Base-by-base conservation (phyloP, 1,140 invertebrate genomes). In the Achroia grisella region DNA sequence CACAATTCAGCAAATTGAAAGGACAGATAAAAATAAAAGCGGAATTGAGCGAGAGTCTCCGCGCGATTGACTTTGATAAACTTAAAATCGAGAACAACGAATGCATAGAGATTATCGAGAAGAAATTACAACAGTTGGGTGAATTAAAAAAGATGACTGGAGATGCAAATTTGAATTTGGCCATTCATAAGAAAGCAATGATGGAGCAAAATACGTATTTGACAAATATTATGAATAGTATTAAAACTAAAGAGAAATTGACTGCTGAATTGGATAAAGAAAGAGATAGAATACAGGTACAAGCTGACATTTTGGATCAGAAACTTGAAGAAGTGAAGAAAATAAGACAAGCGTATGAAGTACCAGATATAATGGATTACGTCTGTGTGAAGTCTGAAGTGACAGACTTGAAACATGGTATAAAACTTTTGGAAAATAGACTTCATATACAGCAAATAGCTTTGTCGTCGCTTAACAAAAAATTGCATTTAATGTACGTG, bases 361-460 rank as follows among this genome's bases (percentile, higher is more conserved):
- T 88, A 0, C 90, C 90, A 0, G 81, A 87, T 48, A 62, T 89
- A 6, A 68, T 88, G 63, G 88, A 90, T 2, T 90, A 89, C 34
- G 86, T 90, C 0, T 62, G 68, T 34, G 69, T 87, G 0, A 87
- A 89, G 50, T 74, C 70, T 0, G 75, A 89, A 40, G 53, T 89
- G 4, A 54, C 75, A 1, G 84, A 88, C 40, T 62, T 88, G 31
- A 78, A 82, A 31, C 83, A 83, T 33, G 79, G 63, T 8, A 66
- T 88, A 8, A 89, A 88, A 44, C 56, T 81, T 8, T 62, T 89
- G 43, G 64, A 75, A 3, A 87, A 88, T 40, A 75, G 84, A 30
- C 67, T 62, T 10, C 78, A 87, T 13, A 80, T 90, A 36, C 77
- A 88, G 33, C 65, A 78, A 27, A 84, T 86, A 31, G 67, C 79